Evolutionary conservation across 2,888 invertebrate genomes (phyloP), one percentile per base, ranked within the genome.

Genomic region (Tenthredo livida): DNA sequence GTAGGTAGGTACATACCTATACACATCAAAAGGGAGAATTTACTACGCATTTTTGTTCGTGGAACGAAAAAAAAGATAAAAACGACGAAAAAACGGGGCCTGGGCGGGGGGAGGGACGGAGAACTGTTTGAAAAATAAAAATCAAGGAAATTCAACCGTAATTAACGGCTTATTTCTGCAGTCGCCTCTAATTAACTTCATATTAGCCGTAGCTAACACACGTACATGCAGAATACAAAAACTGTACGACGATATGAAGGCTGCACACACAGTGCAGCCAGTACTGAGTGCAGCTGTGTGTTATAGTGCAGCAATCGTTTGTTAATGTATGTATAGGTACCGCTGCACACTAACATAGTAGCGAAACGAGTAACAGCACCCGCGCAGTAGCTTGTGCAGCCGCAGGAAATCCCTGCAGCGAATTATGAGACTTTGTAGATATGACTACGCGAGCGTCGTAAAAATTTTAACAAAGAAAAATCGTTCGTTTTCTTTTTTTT

Each of bases 81-180:
- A 67, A 15, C 17, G 1, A 33, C 5, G 10, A 21, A n/a, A 47
- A 73, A 43, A 40, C 40, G n/a, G n/a, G n/a, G n/a, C n/a, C n/a
- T n/a, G n/a, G n/a, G n/a, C 7, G 7, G 1, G n/a, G 6, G 9
- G 12, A 33, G 4, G 0, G 4, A 33, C 4, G 25, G 7, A 50
- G 5, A 10, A 25, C 21, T 12, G 33, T 73, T n/a, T 40, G 43
- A 3, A 54, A 77, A 77, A 77, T 54, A 77, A 77, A 54, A 50
- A 77, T 77, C 17, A 33, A 33, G 77, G 77, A 54, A 33, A 77
- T 77, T 77, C 50, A 33, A 77, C 29, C 77, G 77, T 77, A 77
- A 77, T 77, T 77, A 77, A 77, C 77, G 54, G 77, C 77, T 77
- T 50, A 77, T 77, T 77, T 54, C 33, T 54, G 4, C 54, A 54